These are phyloP conservation scores for Drosophila equinoxialis DNA, from an alignment of 1,140 invertebrate genomes.

Conservation along the genomic window DNA sequence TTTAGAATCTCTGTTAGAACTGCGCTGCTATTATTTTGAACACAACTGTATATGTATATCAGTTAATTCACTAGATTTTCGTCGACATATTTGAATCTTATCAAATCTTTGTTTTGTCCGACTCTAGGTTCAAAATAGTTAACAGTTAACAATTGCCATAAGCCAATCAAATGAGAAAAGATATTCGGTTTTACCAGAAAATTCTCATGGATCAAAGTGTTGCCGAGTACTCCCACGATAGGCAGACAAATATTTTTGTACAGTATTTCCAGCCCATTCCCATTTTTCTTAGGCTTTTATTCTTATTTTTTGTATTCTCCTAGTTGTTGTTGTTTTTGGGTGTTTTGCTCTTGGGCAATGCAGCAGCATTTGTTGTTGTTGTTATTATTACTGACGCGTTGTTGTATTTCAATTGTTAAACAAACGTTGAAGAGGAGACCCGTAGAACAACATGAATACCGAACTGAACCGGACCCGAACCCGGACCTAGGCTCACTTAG, in stretches of 20 bases:
- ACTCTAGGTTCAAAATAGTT: too few species aligned
- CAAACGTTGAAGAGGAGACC: constrained; percentile 52
- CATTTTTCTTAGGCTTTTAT: background rate
- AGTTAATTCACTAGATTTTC: too few species aligned
- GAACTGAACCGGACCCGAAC: constrained; percentile 1
- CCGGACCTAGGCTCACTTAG: constrained; percentile 32
- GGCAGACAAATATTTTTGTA: background rate
- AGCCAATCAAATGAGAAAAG: background rate
- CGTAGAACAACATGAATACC: constrained; percentile 7
- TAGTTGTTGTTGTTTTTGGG: constrained; percentile 10
- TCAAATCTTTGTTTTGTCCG: too few species aligned
- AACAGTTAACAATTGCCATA: background rate
- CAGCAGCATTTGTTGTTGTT: constrained; percentile 11
- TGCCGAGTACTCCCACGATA: background rate
- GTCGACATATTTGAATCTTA: too few species aligned
- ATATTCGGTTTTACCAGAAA: background rate
- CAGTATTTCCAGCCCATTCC: background rate
- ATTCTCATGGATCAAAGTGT: background rate
- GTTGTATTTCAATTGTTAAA: constrained; percentile 64
- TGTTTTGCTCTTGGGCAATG: constrained; percentile 4
- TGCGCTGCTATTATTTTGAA: too few species aligned
- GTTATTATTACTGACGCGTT: constrained; percentile 13
- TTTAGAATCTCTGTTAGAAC: too few species aligned
- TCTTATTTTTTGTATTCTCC: background rate
- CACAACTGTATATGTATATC: too few species aligned